phyloP scores from a whole-genome alignment of 2,113 vertebrate species.

The Cryptoleucopteryx plumbea region DNA sequence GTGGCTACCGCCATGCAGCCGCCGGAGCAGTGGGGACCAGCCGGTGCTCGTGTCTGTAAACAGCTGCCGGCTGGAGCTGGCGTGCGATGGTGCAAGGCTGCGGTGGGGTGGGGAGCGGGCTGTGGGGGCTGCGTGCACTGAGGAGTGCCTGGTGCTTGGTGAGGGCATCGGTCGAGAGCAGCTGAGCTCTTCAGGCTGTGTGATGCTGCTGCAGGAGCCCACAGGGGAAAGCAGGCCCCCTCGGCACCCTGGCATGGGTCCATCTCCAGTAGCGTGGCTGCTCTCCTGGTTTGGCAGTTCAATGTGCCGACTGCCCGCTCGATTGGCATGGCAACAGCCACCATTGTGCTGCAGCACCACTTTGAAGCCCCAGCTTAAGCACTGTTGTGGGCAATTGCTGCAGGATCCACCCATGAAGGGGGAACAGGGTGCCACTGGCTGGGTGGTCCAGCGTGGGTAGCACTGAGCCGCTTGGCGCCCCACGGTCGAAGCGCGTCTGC shows the following conservation, averaged over 20 bases:
- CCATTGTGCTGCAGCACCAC: not conserved
- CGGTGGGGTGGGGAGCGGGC: not conserved
- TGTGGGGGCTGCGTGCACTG: fast-evolving
- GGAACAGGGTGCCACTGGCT: not conserved
- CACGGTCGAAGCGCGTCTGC: fast-evolving
- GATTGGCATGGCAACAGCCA: not conserved
- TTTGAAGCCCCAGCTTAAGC: not conserved
- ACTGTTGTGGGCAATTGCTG: fast-evolving
- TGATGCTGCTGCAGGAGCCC: not conserved
- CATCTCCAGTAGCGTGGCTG: not conserved
- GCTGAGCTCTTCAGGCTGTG: not conserved
- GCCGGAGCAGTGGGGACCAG: fast-evolving
- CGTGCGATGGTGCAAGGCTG: not conserved
- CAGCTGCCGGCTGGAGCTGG: not conserved
- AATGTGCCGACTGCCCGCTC: not conserved
- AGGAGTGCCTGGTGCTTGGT: not conserved
- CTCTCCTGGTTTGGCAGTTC: not conserved
- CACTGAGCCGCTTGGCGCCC: fast-evolving
- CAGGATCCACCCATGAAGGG: not conserved
- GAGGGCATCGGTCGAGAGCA: not conserved
- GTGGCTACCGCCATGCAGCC: fast-evolving
- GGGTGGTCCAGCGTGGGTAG: not conserved
- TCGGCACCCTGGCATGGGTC: not conserved
- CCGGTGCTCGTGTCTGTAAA: fast-evolving
- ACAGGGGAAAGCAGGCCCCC: not conserved